Evolutionary conservation across 2,797 vertebrate species (phyloP).

Genomic region (Enteromius treurensis): DNA sequence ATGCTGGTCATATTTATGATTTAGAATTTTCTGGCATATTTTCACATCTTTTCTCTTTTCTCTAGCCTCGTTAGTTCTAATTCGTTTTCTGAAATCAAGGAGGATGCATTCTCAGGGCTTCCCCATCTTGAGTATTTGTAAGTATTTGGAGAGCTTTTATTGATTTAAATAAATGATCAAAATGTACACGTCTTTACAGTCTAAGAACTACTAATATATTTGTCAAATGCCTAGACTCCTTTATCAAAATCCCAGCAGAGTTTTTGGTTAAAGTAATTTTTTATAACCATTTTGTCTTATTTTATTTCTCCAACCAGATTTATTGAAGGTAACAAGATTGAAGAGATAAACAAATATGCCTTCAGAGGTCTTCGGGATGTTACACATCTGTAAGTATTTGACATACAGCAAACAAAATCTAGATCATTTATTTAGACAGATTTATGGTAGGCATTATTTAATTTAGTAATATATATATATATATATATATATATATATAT

Average conservation of each 20-base stretch:
- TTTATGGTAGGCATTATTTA: background rate
- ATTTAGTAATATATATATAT: background rate
- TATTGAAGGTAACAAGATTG: slow-evolving; percentile 96
- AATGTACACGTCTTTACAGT: background rate
- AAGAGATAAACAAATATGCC: slow-evolving; percentile 89
- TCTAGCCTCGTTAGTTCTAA: slow-evolving; percentile 93
- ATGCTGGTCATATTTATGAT: background rate
- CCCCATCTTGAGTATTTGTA: slow-evolving; percentile 97
- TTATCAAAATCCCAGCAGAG: background rate
- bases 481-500: no score
- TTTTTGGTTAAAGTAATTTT: background rate
- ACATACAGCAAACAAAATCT: slow-evolving; percentile 12
- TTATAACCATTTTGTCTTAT: slow-evolving; percentile 1
- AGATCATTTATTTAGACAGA: slow-evolving; percentile 1
- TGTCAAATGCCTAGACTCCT: background rate
- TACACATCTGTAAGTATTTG: slow-evolving; percentile 92
- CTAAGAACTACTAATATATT: background rate
- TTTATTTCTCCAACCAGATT: slow-evolving; percentile 78
- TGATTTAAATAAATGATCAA: background rate
- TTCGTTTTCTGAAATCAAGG: slow-evolving; percentile 90
- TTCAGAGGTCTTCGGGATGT: slow-evolving; percentile 92
- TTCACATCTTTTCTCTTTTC: slow-evolving; percentile 16
- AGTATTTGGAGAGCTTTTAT: slow-evolving; percentile 70
- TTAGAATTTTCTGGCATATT: background rate
- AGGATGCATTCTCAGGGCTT: slow-evolving; percentile 94